These are phyloP conservation scores for Nylanderia fulva DNA, from an alignment of 1,140 invertebrate genomes.

Conservation along the genomic window DNA sequence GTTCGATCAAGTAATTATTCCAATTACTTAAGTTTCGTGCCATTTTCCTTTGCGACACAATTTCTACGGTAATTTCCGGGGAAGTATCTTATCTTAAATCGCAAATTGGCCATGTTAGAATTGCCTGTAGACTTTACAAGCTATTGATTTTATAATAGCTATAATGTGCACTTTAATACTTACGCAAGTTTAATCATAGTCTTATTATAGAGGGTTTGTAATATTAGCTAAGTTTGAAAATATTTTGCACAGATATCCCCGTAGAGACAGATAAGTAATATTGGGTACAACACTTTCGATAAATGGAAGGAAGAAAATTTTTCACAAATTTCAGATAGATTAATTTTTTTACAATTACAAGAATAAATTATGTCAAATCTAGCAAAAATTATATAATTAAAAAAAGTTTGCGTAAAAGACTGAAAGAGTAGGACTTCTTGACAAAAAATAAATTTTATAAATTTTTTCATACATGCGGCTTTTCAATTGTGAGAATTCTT, in stretches of 20 bases:
- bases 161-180: constrained; percentile 35
- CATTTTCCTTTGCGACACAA: constrained; percentile 42
- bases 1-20: constrained; percentile 49
- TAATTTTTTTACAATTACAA: neutral
- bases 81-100: constrained; percentile 26
- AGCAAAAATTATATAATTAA: neutral
- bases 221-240: constrained; percentile 47
- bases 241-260: constrained; percentile 5
- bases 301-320: neutral
- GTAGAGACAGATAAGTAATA: constrained; percentile 14
- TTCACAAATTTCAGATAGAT: neutral
- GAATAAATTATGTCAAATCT: neutral
- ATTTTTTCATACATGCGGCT: too few species aligned
- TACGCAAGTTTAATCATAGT: constrained; percentile 23
- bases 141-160: constrained; percentile 41
- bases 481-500: neutral
- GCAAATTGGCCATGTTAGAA: constrained; percentile 36
- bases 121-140: constrained; percentile 8
- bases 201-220: neutral
- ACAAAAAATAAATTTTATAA: neutral
- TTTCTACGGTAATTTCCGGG: constrained; percentile 32
- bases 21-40: constrained; percentile 43
- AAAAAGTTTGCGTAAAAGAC: neutral
- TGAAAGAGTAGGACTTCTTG: neutral
- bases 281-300: neutral